phyloP scores from a whole-genome alignment of 2,888 invertebrate genomes.

The Idaea biselata region DNA sequence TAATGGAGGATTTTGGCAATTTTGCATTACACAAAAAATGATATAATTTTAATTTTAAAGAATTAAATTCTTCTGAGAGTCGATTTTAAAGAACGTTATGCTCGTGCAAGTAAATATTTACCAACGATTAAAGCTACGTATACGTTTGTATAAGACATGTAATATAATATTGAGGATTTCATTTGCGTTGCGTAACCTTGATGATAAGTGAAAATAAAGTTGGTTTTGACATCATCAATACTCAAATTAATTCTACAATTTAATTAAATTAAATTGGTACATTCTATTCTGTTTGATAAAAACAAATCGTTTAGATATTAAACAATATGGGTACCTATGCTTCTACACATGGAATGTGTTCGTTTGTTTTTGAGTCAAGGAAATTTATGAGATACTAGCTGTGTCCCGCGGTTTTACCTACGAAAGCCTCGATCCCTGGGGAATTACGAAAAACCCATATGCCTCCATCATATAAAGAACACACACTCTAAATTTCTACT shows the following conservation, averaged over 20 bases:
- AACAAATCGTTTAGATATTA: too few species aligned
- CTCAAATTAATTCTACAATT: neutral
- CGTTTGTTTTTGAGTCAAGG: too few species aligned
- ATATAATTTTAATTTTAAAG: neutral
- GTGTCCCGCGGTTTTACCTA: too few species aligned
- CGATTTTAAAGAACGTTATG: neutral
- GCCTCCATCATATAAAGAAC: too few species aligned
- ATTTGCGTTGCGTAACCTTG: neutral
- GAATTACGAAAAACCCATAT: too few species aligned
- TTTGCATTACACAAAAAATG: neutral
- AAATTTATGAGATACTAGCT: too few species aligned
- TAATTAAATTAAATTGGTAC: too few species aligned
- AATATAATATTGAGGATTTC: neutral
- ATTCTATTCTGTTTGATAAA: neutral
- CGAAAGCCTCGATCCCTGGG: too few species aligned
- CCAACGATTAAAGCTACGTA: neutral
- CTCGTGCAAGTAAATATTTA: neutral
- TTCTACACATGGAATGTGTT: too few species aligned
- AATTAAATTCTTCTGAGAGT: neutral
- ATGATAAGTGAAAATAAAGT: neutral
- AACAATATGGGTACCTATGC: too few species aligned
- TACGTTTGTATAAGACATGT: neutral
- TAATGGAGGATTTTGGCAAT: neutral
- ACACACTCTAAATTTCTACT: too few species aligned
- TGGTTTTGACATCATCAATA: neutral